Percentiles rank a stretch among this genome's conserved stretches.
phyloP scores from a whole-genome alignment of 2,113 vertebrate species.

The Hassar affinis region DNA sequence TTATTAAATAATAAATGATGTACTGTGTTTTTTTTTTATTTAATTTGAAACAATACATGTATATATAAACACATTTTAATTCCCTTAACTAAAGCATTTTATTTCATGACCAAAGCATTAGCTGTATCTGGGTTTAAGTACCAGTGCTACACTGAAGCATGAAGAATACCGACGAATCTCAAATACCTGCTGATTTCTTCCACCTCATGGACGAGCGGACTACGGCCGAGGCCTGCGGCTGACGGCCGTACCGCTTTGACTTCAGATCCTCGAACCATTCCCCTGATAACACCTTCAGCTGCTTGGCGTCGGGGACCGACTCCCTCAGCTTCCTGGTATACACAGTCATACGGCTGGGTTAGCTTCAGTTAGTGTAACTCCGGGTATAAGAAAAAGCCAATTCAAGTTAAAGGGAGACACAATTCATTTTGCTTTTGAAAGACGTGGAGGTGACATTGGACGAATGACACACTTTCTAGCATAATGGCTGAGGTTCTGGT shows the following conservation, averaged over 20 bases:
- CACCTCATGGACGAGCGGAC: constrained; percentile 57
- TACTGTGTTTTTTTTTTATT: too few species aligned
- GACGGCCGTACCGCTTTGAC: constrained; percentile 47
- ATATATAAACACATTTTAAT: too few species aligned
- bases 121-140: too few species aligned
- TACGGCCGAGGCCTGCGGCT: constrained; percentile 44
- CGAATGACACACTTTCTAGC: background rate
- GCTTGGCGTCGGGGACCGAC: constrained; percentile 38
- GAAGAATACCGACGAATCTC: background rate
- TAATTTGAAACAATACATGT: too few species aligned
- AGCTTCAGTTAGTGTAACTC: background rate
- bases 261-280: constrained; percentile 62
- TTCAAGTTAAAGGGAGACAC: background rate
- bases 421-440: background rate
- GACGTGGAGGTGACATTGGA: background rate
- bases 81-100: background rate
- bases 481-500: background rate
- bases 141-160: background rate
- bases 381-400: background rate
- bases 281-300: constrained; percentile 55
- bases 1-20: background rate
- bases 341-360: background rate
- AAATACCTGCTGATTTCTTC: constrained; percentile 57
- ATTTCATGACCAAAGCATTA: background rate
- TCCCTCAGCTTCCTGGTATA: constrained; percentile 50